Evolutionary conservation across 2,888 invertebrate species (phyloP), one percentile per base, ranked within the genome.

Genomic region (Calameuta idolon): DNA sequence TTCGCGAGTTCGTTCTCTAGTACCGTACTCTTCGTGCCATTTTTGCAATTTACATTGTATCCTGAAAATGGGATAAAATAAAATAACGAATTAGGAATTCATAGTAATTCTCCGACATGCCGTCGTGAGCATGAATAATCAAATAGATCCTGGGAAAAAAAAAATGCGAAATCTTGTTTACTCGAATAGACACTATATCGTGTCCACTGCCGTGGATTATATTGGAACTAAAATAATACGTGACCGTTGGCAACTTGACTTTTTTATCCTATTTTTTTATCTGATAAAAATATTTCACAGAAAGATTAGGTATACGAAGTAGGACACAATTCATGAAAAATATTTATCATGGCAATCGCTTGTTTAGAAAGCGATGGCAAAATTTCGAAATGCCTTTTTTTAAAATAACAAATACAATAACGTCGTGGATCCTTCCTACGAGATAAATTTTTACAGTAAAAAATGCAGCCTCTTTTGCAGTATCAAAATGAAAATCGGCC

Each of bases 371-470:
- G 69, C 15, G 73, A 68, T 68, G n/a, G 34, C 40, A 75, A 73
- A 73, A 69, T 55, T 77, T 31, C 40, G 37, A 73, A 69, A 76
- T 73, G 1, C 34, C 74, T 73, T 76, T 78, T 75, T 69, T 74
- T 78, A 78, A 71, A 35, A 76, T 35, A 12, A 75, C 77, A 74
- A 79, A 75, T 79, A 79, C 74, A 77, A 79, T 81, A 79, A 81
- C 79, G 81, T 77, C 77, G 75, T 80, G 79, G 76, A 55, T 55
- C 9, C 55, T 23, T 23, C 9, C 55, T 23, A 1, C 2, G 55
- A 55, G 5, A 55, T 55, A 55, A 1, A 9, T 9, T 23, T 35
- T 12, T 9, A 1, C 23, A 55, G 2, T 23, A 55, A 55, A 5
- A 55, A 23, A 55, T 9, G 9, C 55, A 55, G 55, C 55, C 55